Conservation (phyloP, 2,113 vertebrate species). For the Dasyprocta punctata region DNA sequence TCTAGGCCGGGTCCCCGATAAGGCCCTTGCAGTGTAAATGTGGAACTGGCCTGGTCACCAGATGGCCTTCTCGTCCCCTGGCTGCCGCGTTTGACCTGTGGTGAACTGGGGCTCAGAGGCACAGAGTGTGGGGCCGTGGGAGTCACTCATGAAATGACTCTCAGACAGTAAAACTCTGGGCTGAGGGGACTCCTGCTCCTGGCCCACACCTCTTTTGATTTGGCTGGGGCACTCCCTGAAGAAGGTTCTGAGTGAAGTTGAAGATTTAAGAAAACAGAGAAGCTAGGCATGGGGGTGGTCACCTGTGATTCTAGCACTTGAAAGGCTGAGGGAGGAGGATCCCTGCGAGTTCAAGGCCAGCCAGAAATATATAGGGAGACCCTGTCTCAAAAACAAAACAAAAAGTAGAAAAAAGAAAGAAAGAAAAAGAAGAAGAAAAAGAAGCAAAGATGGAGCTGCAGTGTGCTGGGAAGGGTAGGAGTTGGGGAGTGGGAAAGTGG, state of each 20-base stretch:
- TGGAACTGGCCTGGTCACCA: background rate
- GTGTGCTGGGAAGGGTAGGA: background rate
- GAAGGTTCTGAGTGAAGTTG: background rate
- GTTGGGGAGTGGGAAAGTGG: background rate
- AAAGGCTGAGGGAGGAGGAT: background rate
- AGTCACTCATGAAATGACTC: background rate
- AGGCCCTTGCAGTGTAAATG: background rate
- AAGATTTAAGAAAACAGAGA: background rate
- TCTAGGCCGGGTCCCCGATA: too few relatives aligned
- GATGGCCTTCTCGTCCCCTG: background rate
- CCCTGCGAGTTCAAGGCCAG: background rate
- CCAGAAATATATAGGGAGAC: background rate
- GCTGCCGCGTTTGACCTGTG: background rate
- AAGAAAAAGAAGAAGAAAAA: background rate
- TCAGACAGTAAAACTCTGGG: background rate
- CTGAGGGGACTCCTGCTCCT: background rate
- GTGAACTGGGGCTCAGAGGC: background rate
- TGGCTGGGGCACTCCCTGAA: background rate
- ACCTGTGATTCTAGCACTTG: background rate
- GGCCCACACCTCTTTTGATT: background rate
- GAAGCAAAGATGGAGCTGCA: background rate
- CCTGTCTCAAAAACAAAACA: background rate
- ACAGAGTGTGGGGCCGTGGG: background rate
- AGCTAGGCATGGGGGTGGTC: background rate
- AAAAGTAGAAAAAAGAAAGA: too few relatives aligned